Conservation (phyloP, 2,797 vertebrate genomes). For the Falco columbarius region DNA sequence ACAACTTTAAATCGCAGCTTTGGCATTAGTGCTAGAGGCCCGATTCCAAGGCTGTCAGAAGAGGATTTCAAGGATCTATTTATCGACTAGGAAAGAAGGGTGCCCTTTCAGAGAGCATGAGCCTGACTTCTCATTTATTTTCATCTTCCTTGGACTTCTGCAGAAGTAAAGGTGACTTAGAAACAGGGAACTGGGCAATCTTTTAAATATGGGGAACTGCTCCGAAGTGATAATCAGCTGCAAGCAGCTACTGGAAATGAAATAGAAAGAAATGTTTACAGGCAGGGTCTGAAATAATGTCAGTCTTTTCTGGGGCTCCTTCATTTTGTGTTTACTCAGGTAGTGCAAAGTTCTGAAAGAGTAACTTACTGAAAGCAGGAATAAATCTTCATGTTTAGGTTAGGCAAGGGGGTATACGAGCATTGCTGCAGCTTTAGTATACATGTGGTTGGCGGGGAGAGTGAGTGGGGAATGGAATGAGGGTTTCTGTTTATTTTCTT, state of each 20-base stretch:
- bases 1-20: conserved; percentile 15
- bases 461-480: neutral
- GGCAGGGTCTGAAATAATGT: neutral
- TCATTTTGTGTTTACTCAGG: neutral
- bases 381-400: neutral
- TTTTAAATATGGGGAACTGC: neutral
- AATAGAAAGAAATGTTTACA: neutral
- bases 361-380: neutral
- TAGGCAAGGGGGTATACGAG: neutral
- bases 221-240: neutral
- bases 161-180: neutral
- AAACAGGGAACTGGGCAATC: neutral
- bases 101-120: conserved; percentile 4
- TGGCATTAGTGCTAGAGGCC: neutral
- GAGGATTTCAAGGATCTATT: conserved; percentile 29
- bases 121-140: conserved; percentile 12
- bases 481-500: neutral
- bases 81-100: conserved; percentile 40
- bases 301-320: neutral
- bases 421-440: neutral
- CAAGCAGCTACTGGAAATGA: neutral
- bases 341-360: neutral
- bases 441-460: neutral
- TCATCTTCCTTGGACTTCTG: neutral
- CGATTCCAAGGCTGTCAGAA: conserved; percentile 28